A percentile compares a stretch with the other conserved stretches of the same genome.
phyloP scores from a whole-genome alignment of 2,888 invertebrate species.

The Cryptocheilus praepositus region DNA sequence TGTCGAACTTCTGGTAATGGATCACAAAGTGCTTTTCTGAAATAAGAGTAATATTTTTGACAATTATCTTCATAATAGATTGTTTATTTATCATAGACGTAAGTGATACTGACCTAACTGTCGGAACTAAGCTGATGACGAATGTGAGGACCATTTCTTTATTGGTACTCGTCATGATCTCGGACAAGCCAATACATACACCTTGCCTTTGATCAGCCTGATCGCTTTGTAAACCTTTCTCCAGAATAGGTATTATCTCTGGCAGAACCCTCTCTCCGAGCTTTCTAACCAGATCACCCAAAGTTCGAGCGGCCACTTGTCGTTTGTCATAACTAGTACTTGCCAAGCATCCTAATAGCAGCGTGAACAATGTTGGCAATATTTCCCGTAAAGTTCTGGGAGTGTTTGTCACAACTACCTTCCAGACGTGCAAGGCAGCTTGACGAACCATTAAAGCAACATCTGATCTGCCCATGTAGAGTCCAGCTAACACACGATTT shows the following conservation, averaged over 20 bases:
- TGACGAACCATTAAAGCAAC: conserved; percentile 97
- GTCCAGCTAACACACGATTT: conserved; percentile 93
- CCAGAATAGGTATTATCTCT: conserved; percentile 98
- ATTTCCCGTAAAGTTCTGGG: conserved; percentile 97
- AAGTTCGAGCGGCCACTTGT: conserved; percentile 95
- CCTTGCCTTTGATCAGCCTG: conserved; percentile 97
- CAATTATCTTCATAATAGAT: too few relatives aligned
- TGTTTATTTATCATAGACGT: too few relatives aligned
- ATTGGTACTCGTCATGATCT: conserved; percentile 98
- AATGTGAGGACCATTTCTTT: conserved; percentile 95
- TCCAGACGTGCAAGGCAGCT: conserved; percentile 99
- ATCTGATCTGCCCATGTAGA: conserved; percentile 98
- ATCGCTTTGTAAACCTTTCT: conserved; percentile 92
- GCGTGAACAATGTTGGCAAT: conserved; percentile 92
- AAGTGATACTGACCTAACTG: conserved; percentile 80
- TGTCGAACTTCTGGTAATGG: conserved; percentile 93
- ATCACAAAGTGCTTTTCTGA: conserved; percentile 92
- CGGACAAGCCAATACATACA: conserved; percentile 97
- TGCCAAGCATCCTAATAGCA: conserved; percentile 94
- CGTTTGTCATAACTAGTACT: conserved; percentile 97
- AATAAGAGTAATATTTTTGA: conserved; percentile 23
- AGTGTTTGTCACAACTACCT: conserved; percentile 98
- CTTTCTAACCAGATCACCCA: conserved; percentile 97
- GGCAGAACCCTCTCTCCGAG: conserved; percentile 97
- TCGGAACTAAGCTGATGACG: conserved; percentile 92